Base-by-base conservation (phyloP, 2,888 invertebrate species). In the Watsonalla binaria region DNA sequence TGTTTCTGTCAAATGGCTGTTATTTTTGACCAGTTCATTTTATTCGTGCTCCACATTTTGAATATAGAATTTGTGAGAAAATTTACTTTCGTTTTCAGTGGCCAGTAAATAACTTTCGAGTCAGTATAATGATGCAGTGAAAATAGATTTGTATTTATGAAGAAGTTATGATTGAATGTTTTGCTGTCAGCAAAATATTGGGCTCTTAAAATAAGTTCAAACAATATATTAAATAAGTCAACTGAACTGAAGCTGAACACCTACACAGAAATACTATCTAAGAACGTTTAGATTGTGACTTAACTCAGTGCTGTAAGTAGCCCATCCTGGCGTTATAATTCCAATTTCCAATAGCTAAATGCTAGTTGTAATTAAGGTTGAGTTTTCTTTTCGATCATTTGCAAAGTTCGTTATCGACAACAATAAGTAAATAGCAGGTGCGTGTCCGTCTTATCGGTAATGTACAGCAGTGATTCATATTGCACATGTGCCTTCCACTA, bases 21-120 rank as follows among this genome's bases (percentile, higher is more conserved):
- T 77, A 80, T 76, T 81, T 82, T 69, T 66, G 66, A 70, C 62
- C 62, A 58, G 54, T 51, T 59, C 61, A 53, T 59, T 62, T 69
- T 58, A 62, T 56, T 53, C 55, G 42, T 52, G 63, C 54, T 66
- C 68, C 52, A 71, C 52, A 65, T 70, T 55, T 57, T 57, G 53
- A 57, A 46, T 62, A 61, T 66, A 53, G 15, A 54, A 54, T 48
- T 54, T 61, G 56, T 60, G 55, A 54, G 58, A 54, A 59, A 52
- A 62, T 59, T 57, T 51, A 58, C 61, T 61, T 60, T 61, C 47
- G 54, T 55, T 54, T 49, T 56, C 52, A 58, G 15, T 59, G 55
- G 48, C 53, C 45, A 47, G 51, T 54, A 54, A 58, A 56, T 37
- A 37, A 37, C 35, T 37, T 48, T 48, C n/a, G n/a, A 7, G 7